Conservation (phyloP, 2,888 invertebrate species). For the Zhuqinia jingwanae region DNA sequence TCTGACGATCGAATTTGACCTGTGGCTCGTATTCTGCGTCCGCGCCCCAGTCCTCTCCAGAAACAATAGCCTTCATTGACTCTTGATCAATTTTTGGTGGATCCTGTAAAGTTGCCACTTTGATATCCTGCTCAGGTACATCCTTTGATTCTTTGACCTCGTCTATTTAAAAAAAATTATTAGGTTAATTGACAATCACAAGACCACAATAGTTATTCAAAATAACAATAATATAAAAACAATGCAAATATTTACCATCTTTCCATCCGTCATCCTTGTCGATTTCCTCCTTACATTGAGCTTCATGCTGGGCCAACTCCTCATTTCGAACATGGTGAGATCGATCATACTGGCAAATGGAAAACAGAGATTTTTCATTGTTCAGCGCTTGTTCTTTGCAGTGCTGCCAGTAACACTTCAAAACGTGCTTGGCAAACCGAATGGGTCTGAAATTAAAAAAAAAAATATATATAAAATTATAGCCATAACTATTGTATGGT, state of each 20-base stretch:
- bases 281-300: neutral
- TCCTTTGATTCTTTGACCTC: no score
- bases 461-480: no score
- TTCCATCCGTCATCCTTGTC: conserved; percentile 9
- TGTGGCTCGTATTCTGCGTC: neutral
- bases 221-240: no score
- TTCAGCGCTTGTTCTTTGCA: conserved; percentile 14
- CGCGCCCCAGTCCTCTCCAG: neutral
- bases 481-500: no score
- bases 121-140: no score
- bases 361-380: conserved; percentile 23
- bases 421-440: conserved; percentile 34
- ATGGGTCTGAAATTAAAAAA: conserved; percentile 43
- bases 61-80: neutral
- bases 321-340: conserved; percentile 28
- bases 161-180: no score
- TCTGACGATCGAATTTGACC: conserved; percentile 6
- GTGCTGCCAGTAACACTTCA: conserved; percentile 43
- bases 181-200: no score
- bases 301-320: conserved; percentile 34
- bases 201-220: no score
- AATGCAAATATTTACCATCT: no score
- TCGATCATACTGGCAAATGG: conserved; percentile 47
- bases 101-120: neutral
- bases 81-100: conserved; percentile 22